Percentiles rank a stretch among this genome's conserved stretches.
These are phyloP conservation scores for Pseudomyrmex flavicornis DNA, from an alignment of 1,140 invertebrate genomes.

Conservation along the genomic window DNA sequence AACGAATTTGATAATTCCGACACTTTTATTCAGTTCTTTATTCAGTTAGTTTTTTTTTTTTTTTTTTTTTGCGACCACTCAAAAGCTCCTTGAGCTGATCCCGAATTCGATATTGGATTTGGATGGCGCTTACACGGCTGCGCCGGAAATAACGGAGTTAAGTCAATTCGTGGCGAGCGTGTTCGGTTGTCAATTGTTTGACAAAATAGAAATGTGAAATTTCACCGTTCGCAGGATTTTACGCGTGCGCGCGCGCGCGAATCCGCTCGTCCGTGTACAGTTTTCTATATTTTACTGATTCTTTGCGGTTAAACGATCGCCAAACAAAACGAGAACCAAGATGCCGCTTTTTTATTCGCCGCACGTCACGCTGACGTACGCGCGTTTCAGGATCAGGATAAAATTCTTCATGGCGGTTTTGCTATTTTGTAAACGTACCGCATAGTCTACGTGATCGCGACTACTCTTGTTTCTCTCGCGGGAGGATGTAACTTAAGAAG, in stretches of 20 bases:
- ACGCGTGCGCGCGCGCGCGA: too few species aligned
- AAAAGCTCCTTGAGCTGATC: too few species aligned
- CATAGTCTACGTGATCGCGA: slow-evolving; percentile 7
- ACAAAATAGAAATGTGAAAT: slow-evolving; percentile 49
- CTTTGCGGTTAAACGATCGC: slow-evolving; percentile 19
- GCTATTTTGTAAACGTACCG: slow-evolving; percentile 40
- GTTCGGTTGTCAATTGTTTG: slow-evolving; percentile 23
- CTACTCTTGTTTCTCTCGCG: not conserved
- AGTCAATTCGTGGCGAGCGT: slow-evolving; percentile 10
- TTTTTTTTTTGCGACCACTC: too few species aligned
- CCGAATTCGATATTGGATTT: too few species aligned
- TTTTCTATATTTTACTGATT: slow-evolving; percentile 28
- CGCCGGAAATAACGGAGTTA: slow-evolving; percentile 7
- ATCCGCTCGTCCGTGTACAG: not conserved
- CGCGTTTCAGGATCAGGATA: slow-evolving; percentile 25
- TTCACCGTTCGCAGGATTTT: slow-evolving; percentile 1
- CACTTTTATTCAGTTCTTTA: too few species aligned
- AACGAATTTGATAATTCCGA: too few species aligned
- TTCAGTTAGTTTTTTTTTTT: too few species aligned
- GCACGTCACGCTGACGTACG: slow-evolving; percentile 33
- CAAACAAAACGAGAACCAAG: slow-evolving; percentile 4
- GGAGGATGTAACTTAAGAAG: not conserved
- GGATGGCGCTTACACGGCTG: not conserved
- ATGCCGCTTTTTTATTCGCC: slow-evolving; percentile 20
- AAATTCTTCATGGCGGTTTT: slow-evolving; percentile 17